These are phyloP conservation scores for Tonatia bakeri DNA, from an alignment of 2,113 vertebrate species.

Conservation along the genomic window DNA sequence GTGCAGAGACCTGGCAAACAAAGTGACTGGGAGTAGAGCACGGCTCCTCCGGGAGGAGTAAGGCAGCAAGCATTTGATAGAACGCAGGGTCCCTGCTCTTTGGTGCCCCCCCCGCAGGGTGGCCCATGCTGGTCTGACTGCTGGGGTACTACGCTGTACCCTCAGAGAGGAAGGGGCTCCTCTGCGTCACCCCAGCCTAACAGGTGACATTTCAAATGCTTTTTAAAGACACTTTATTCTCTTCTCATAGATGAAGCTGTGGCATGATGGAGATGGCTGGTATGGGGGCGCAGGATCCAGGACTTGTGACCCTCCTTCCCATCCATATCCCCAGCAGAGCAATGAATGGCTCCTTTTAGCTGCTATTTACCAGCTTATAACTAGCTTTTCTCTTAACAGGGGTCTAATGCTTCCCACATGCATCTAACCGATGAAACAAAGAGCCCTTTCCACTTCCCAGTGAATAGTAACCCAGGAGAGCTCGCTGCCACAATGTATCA, in stretches of 20 bases:
- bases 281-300: background rate
- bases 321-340: background rate
- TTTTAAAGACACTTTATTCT: background rate
- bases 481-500: slow-evolving; percentile 61
- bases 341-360: background rate
- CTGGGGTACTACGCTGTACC: accelerated
- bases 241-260: background rate
- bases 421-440: background rate
- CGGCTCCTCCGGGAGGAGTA: background rate
- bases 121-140: too few relatives aligned
- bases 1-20: background rate
- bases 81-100: background rate
- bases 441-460: slow-evolving; percentile 4
- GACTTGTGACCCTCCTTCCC: background rate
- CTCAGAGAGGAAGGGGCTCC: background rate
- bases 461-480: slow-evolving; percentile 67
- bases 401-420: background rate
- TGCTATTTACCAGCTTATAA: background rate
- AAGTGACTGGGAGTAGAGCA: background rate
- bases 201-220: background rate
- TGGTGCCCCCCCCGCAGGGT: accelerated
- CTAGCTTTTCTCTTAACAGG: background rate
- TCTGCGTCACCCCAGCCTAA: background rate
- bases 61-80: accelerated
- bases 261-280: background rate